Evolutionary conservation across 2,888 invertebrate genomes (phyloP).

Genomic region (Ophonus ardosiacus): DNA sequence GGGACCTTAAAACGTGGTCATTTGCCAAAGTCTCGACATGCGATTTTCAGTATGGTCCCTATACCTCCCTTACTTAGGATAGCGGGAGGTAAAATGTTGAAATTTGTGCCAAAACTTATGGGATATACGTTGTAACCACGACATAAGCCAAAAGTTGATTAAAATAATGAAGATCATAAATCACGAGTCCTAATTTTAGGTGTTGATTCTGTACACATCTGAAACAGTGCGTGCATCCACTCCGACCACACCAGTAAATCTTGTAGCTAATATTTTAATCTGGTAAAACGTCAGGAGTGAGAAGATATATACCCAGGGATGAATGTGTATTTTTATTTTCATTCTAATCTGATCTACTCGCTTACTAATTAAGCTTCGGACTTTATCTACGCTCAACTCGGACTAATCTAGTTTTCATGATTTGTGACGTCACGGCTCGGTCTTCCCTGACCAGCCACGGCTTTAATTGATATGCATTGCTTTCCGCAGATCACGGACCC

Average conservation of each 20-base stretch:
- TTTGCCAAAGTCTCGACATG: no score
- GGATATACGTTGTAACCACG: no score
- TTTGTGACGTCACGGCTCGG: conserved; percentile 53
- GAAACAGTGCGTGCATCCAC: background rate
- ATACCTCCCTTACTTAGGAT: no score
- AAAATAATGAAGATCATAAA: no score
- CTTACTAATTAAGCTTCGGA: conserved; percentile 59
- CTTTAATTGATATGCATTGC: conserved; percentile 62
- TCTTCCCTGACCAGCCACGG: conserved; percentile 28
- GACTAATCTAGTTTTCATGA: conserved; percentile 60
- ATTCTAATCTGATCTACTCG: conserved; percentile 59
- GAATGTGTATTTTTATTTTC: conserved; percentile 61
- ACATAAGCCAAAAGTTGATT: no score
- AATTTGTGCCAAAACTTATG: no score
- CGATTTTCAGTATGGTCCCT: no score
- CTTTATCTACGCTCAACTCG: conserved; percentile 40
- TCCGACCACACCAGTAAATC: conserved; percentile 43
- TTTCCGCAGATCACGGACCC: conserved; percentile 4
- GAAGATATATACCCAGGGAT: conserved; percentile 56
- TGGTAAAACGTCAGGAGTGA: conserved; percentile 49
- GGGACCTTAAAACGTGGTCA: no score
- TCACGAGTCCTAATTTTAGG: no score
- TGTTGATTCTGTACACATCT: no score
- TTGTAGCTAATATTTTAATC: conserved; percentile 55
- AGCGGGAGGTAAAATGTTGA: no score